Evolutionary conservation across 2,888 invertebrate genomes (phyloP).

Genomic region (Pemphredon lugubris): DNA sequence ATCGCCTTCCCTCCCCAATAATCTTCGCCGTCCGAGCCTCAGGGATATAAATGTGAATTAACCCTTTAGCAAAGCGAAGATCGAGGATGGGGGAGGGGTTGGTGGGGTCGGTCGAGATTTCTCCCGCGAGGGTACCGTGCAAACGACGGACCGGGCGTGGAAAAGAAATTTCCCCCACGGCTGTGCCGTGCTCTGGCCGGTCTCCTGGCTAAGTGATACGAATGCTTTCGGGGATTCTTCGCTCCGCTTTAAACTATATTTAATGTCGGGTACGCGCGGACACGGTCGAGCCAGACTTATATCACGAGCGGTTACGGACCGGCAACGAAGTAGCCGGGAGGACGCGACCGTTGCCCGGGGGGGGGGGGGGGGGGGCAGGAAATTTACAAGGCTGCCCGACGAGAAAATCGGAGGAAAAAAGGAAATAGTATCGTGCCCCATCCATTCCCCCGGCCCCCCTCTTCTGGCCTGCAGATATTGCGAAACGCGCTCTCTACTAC

Average conservation of each 20-base stretch:
- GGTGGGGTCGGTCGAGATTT: conserved; percentile 39
- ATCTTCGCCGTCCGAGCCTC: conserved; percentile 25
- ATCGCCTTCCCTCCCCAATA: conserved; percentile 43
- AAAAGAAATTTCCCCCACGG: neutral
- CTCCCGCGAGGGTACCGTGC: conserved; percentile 28
- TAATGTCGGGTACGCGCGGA: conserved; percentile 67
- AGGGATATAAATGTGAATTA: conserved; percentile 63
- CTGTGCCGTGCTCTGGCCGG: conserved; percentile 1
- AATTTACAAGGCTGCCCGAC: no score
- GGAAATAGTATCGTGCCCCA: no score
- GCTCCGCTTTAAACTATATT: conserved; percentile 73
- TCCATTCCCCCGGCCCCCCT: conserved; percentile 6
- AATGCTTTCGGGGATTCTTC: conserved; percentile 71
- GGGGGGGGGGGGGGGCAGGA: no score
- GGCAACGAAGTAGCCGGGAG: neutral
- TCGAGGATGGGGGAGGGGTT: no score
- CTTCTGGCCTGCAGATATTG: no score
- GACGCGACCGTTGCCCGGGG: no score
- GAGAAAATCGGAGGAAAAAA: no score
- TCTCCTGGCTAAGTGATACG: conserved; percentile 72
- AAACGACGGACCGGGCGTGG: conserved; percentile 11
- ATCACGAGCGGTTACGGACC: conserved; percentile 59
- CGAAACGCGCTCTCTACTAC: neutral
- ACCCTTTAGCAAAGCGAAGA: conserved; percentile 44
- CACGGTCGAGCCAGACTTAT: conserved; percentile 47